These are phyloP conservation scores for Zaprionus taronus DNA, from an alignment of 1,140 invertebrate genomes.

Conservation along the genomic window DNA sequence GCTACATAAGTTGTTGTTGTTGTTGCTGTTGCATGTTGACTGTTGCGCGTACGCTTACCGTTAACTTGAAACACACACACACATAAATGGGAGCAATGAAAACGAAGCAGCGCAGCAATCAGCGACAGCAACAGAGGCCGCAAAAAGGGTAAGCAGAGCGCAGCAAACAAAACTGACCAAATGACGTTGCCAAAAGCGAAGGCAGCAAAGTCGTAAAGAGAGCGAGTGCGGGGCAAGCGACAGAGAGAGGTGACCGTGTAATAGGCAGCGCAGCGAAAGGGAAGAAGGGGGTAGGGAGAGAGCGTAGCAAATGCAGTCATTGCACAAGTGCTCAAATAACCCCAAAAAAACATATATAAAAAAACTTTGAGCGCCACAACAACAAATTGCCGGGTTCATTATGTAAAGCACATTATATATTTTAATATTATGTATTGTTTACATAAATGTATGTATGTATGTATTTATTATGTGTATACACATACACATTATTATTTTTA, in stretches of 20 bases:
- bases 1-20: constrained; percentile 58
- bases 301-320: constrained; percentile 36
- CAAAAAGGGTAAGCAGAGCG: not conserved
- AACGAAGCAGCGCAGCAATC: constrained; percentile 39
- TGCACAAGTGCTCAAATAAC: constrained; percentile 48
- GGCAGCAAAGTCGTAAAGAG: not conserved
- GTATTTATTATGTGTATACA: no score
- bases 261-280: not conserved
- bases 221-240: not conserved
- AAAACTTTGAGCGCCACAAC: not conserved
- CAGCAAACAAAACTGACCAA: constrained; percentile 21
- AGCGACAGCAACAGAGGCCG: constrained; percentile 9
- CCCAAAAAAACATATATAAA: constrained; percentile 5
- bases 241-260: not conserved
- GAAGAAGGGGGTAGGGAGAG: not conserved
- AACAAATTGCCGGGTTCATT: not conserved
- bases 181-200: constrained; percentile 22
- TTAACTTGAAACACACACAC: constrained; percentile 66
- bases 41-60: constrained; percentile 64
- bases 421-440: not conserved
- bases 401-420: not conserved
- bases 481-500: no score
- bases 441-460: not conserved
- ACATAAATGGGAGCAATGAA: constrained; percentile 20
- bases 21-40: constrained; percentile 50